Percentiles rank a stretch among this genome's conserved stretches.
Conservation (phyloP, 2,888 invertebrate genomes). For the Epistrophe grossulariae region DNA sequence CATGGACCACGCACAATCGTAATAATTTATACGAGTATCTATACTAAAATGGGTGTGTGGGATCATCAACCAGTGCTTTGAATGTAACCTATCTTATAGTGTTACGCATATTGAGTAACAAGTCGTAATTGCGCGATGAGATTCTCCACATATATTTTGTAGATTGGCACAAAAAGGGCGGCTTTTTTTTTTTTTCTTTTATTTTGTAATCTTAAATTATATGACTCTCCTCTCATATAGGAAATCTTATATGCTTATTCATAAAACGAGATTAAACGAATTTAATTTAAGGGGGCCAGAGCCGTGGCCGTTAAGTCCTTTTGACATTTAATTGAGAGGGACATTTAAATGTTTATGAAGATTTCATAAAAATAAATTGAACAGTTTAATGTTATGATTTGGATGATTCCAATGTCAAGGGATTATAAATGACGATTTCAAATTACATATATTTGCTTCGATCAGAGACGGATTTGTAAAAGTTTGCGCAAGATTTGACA, state of each 20-base stretch:
- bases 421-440: constrained; percentile 1
- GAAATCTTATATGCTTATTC: constrained; percentile 30
- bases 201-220: constrained; percentile 16
- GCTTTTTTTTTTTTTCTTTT: constrained; percentile 3
- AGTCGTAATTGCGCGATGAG: constrained; percentile 23
- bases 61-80: constrained; percentile 28
- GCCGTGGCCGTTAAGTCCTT: neutral
- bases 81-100: constrained; percentile 35
- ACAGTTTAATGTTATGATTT: constrained; percentile 31
- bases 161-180: constrained; percentile 26
- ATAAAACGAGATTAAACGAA: neutral
- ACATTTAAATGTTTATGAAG: constrained; percentile 24
- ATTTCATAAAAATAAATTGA: constrained; percentile 41
- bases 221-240: neutral
- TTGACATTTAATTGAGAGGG: constrained; percentile 10
- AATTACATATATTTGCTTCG: neutral
- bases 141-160: neutral
- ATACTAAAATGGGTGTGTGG: constrained; percentile 60
- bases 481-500: neutral
- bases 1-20: constrained; percentile 43
- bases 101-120: constrained; percentile 60
- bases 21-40: neutral
- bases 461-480: neutral
- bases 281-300: constrained; percentile 4
- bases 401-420: neutral